These are phyloP conservation scores for Heliconius charithonia DNA, from an alignment of 2,888 invertebrate species.

Conservation along the genomic window DNA sequence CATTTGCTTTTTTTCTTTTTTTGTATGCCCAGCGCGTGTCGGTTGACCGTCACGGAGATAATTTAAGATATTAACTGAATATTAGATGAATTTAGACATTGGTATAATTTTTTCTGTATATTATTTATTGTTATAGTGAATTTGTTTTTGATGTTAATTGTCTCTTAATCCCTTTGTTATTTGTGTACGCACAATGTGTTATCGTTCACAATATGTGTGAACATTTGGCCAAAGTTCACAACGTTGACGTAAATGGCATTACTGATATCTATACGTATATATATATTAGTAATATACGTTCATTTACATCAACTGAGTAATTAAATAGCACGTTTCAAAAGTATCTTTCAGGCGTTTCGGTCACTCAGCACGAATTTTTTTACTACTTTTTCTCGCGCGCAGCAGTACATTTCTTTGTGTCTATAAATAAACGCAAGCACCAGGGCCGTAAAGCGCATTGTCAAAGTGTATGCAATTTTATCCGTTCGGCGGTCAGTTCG, in stretches of 20 bases:
- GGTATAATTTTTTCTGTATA: not conserved
- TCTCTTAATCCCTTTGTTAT: constrained; percentile 7
- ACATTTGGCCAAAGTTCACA: constrained; percentile 20
- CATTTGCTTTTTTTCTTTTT: not conserved
- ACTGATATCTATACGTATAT: not conserved
- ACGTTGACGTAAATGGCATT: constrained; percentile 10
- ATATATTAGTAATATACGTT: not conserved
- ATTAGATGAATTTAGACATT: not conserved
- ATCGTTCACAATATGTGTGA: not conserved
- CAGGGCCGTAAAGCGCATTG: constrained; percentile 38
- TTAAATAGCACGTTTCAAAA: not conserved
- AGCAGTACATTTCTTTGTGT: constrained; percentile 31
- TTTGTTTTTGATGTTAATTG: not conserved
- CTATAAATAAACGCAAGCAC: constrained; percentile 38
- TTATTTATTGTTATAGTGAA: not conserved
- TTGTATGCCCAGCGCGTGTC: constrained; percentile 31
- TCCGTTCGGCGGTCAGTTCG: constrained; percentile 65
- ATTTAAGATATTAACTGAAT: not conserved
- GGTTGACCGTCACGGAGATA: constrained; percentile 19
- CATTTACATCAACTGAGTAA: not conserved
- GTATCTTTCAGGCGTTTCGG: constrained; percentile 1
- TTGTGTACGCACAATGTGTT: constrained; percentile 1
- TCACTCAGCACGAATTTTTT: not conserved
- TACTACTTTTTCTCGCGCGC: constrained; percentile 14
- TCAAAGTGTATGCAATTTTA: constrained; percentile 48